Base-by-base conservation (phyloP, 2,797 vertebrate genomes). In the Echiichthys vipera region DNA sequence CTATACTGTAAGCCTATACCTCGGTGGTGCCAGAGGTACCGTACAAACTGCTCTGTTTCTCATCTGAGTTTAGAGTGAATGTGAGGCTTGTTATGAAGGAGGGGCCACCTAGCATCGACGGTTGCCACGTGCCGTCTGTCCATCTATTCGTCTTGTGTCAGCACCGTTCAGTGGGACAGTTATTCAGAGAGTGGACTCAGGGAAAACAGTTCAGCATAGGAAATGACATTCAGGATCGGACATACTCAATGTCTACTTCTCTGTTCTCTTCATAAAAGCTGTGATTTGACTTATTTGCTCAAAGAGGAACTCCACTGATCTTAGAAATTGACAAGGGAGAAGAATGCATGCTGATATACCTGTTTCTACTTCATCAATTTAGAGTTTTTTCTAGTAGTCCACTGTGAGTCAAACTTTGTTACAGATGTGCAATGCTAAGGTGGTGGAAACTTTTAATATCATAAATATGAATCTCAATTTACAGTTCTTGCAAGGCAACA, bases 31-130 rank as follows among this genome's bases (percentile, higher is more conserved):
- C 27, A 61, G 32, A 61, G 34, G 10, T 43, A 34, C 9, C 54
- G 42, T 18, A 34, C 10, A 74, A 5, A 22, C 43, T 61, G 65
- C 55, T 88, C 78, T 85, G 85, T 72, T 83, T 85, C 72, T 65
- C 73, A 65, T 84, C 73, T 70, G 50, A 54, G 25, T 83, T 56
- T 24, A 64, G 54, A 29, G 20, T 72, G 65, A 81, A 84, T 82
- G 76, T 59, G 65, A 70, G 56, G 46, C 59, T 79, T 83, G 68
- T 80, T 80, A 62, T 46, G 64, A 64, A 79, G 67, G 53, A 77
- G 74, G 74, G 63, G 82, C 81, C 83, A 85, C 80, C 80, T 45
- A 80, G 80, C 62, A 72, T 72, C 72, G 74, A 89, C 89, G 85
- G 80, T 65, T 15, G 71, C 87, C 88, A 90, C 56, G 73, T 87